A percentile compares a stretch with the other conserved stretches of the same genome.
These are phyloP conservation scores for Atta colombica DNA, from an alignment of 1,140 invertebrate species.

Conservation along the genomic window DNA sequence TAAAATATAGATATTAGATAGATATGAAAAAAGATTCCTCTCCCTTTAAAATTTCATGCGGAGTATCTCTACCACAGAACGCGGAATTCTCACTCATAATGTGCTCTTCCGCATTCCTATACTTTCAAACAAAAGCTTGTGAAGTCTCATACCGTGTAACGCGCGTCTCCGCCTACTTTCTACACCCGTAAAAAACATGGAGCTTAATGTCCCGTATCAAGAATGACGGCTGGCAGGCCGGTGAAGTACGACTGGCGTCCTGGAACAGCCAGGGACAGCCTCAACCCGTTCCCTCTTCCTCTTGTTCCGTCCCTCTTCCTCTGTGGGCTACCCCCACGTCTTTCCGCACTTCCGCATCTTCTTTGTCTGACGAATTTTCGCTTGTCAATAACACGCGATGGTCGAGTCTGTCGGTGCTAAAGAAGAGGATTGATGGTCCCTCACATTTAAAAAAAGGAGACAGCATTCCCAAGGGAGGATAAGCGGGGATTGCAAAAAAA, in stretches of 20 bases:
- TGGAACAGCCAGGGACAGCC: constrained; percentile 30
- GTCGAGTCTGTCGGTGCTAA: constrained; percentile 44
- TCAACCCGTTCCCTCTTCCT: constrained; percentile 29
- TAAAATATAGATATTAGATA: neutral
- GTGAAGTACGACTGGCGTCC: constrained; percentile 50
- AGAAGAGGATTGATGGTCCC: constrained; percentile 64
- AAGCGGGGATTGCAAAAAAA: neutral
- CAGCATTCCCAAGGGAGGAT: neutral
- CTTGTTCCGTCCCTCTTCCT: neutral
- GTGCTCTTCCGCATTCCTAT: neutral
- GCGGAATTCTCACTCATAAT: neutral
- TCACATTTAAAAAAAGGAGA: constrained; percentile 52
- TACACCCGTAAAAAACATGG: neutral
- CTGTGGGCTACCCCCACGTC: neutral
- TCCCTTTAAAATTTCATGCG: neutral
- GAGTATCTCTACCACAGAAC: neutral
- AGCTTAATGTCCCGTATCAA: constrained; percentile 52
- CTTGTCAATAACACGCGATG: constrained; percentile 66
- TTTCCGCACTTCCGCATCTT: constrained; percentile 35
- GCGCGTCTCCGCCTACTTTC: neutral
- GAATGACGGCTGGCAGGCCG: constrained; percentile 53
- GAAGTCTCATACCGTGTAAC: neutral
- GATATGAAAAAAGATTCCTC: neutral
- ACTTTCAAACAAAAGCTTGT: neutral
- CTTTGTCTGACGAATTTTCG: constrained; percentile 63